These are phyloP conservation scores for Amphiduros pacificus DNA, from an alignment of 2,888 invertebrate genomes.

Conservation along the genomic window DNA sequence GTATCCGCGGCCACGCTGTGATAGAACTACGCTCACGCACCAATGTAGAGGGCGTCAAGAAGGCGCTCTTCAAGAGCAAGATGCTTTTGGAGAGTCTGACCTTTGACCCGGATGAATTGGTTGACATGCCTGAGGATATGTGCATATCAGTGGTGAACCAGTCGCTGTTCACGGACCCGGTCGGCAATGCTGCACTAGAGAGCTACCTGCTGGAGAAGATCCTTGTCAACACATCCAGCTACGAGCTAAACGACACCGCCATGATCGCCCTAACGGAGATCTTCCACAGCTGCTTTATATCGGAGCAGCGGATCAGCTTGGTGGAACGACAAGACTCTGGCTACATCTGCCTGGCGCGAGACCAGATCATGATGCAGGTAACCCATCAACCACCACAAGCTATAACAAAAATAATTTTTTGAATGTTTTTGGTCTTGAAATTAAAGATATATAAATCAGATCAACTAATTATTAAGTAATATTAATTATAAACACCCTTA, in stretches of 20 bases:
- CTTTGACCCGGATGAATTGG: conserved; percentile 36
- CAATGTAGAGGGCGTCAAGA: conserved; percentile 49
- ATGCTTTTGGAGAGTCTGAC: conserved; percentile 37
- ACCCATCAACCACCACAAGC: no score
- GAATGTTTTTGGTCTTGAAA: no score
- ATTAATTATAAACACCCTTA: no score
- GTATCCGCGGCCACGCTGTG: conserved; percentile 48
- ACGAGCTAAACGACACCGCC: conserved; percentile 41
- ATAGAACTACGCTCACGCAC: conserved; percentile 47
- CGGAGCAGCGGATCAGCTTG: conserved; percentile 44
- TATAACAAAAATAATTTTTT: no score
- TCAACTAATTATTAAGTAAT: no score
- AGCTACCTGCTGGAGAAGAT: conserved; percentile 46
- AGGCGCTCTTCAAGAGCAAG: conserved; percentile 43
- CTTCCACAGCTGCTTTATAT: conserved; percentile 56
- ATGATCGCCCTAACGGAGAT: conserved; percentile 53
- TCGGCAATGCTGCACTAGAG: conserved; percentile 49
- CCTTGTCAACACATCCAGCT: conserved; percentile 22
- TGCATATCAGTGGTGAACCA: conserved; percentile 47
- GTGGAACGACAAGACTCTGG: conserved; percentile 46
- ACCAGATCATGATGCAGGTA: conserved; percentile 52
- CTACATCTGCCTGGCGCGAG: conserved; percentile 51
- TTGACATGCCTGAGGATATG: conserved; percentile 43
- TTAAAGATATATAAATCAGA: no score
- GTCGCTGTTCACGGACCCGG: conserved; percentile 40